Evolutionary conservation across 2,113 vertebrate genomes (phyloP), one percentile per base, ranked within the genome.

Genomic region (Donacobius atricapilla): DNA sequence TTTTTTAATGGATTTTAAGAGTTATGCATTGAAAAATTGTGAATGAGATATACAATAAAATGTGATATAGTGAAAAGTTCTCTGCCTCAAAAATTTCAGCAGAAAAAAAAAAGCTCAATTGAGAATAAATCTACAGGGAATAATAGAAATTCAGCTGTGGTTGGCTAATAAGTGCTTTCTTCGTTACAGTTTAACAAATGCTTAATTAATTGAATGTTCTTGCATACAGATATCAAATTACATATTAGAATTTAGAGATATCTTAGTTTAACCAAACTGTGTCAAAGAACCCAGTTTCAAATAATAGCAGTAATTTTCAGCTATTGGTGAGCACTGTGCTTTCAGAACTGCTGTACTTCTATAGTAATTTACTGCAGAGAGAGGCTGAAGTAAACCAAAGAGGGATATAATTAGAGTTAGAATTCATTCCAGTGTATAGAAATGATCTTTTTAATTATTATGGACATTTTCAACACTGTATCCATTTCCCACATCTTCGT

Each of bases 141-240:
- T 69, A 73, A 79, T 51, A 22, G 40, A 89, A 91, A 56, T 69
- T 58, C 61, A 63, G 37, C 79, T 83, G 47, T 81, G 21, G 11
- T 44, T 72, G 51, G 40, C 72, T 53, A 87, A 75, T 45, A 93
- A 92, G 37, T 65, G 7, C 25, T 85, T 94, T 76, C 71, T 84
- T 47, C 45, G 44, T 44, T 80, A 53, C 4, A 72, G 7, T 78
- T 89, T 79, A 85, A 65, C 22, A 78, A 85, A 83, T 51, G 39
- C 30, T 69, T 94, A 94, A 89, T 82, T 86, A 94, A 77, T 92
- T 92, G 68, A 83, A 48, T 82, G 50, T 83, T 79, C 57, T 72
- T 82, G 21, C 42, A 80, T 77, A 47, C 15, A 66, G 37, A 83
- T 47, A 56, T 45, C 28, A 83, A 93, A 85, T 73, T 80, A 56